Evolutionary conservation across 2,797 vertebrate species (phyloP), one percentile per base, ranked within the genome.

Genomic region (Gallinago nigripennis): DNA sequence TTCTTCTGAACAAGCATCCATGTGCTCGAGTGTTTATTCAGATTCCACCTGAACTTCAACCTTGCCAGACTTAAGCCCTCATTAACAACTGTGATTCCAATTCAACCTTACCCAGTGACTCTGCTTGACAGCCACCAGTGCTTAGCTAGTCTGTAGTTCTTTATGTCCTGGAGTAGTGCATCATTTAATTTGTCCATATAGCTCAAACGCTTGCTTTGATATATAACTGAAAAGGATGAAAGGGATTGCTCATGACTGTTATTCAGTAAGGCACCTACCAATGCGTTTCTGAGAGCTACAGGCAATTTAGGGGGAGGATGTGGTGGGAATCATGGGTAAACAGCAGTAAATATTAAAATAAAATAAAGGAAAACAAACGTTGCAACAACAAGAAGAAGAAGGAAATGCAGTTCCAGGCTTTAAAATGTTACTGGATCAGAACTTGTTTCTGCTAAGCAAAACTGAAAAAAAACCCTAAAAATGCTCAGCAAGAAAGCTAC

Each of bases 321-420:
- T 82, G 58, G 56, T 92, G 43, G 78, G 91, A 89, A 95, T 94
- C 75, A 68, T 51, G 91, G 79, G 71, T 82, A 94, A 96, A 85
- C 78, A 90, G 61, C 64, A 95, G 71, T 75, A 85, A 95, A 92
- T 78, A 95, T 90, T 93, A 68, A 86, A 94, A 91, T 53, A 16
- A 83, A 96, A 82, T 17, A 35, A 21, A 53, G 30, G 39, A 60
- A 94, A 85, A 58, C 53, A 89, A 94, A 79, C 1, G 0, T 64
- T 85, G 57, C 86, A 75, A 77, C 77, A 86, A 94, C 13, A 87
- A 53, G 2, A 68, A 57, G 4, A 75, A 61, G 6, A 69, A 76
- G 63, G 78, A 90, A 92, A 73, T 12, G 3, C 25, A 72, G 12
- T 64, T 65, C 56, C 6, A 31, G 72, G 31, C 31, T 87, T 85